phyloP scores from a whole-genome alignment of 2,113 vertebrate genomes.

The Columba livia region DNA sequence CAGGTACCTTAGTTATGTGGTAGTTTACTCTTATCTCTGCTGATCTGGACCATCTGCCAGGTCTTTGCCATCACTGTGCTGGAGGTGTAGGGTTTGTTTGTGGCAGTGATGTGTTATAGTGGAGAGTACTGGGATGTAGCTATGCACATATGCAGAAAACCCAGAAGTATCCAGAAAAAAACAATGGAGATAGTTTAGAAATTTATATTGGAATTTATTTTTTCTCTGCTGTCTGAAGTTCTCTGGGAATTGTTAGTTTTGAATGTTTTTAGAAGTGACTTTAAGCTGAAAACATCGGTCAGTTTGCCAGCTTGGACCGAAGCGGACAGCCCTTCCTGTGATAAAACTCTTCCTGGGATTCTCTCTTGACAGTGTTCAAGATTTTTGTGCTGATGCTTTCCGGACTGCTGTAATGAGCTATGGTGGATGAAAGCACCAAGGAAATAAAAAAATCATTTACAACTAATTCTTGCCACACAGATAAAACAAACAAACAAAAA shows the following conservation, averaged over 20 bases:
- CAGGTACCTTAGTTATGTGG: neutral
- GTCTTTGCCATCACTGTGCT: neutral
- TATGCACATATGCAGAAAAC: neutral
- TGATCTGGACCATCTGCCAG: conserved; percentile 20
- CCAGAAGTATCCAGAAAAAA: neutral
- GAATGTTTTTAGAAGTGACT: neutral
- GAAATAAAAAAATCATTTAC: neutral
- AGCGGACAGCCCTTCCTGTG: neutral
- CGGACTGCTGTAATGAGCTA: neutral
- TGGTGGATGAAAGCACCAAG: neutral
- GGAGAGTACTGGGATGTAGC: neutral
- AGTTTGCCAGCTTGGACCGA: neutral
- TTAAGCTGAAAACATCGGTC: neutral
- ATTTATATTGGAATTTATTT: neutral
- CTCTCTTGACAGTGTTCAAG: neutral
- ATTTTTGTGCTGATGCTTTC: neutral
- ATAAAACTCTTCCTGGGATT: too few relatives aligned
- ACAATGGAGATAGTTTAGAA: neutral
- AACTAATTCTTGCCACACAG: neutral
- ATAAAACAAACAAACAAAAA: neutral
- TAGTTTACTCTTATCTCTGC: conserved; percentile 11
- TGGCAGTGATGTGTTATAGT: neutral
- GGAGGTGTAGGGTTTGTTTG: neutral
- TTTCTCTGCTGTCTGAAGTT: neutral
- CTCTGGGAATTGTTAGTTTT: neutral